Evolutionary conservation across 2,797 vertebrate genomes (phyloP).

Genomic region (Enteromius fasciolatus): DNA sequence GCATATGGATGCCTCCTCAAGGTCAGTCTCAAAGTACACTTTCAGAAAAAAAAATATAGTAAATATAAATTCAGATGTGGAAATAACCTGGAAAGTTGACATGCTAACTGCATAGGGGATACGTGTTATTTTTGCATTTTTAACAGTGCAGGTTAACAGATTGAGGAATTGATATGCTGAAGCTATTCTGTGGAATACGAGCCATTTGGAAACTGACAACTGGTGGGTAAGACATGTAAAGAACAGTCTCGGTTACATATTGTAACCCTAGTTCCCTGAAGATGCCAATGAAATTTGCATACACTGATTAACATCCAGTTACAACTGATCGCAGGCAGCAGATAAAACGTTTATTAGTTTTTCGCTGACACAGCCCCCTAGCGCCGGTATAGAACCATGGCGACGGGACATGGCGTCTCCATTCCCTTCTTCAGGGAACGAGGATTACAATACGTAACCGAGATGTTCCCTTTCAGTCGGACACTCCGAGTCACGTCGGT

Average conservation of each 20-base stretch:
- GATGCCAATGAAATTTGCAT: too few relatives aligned
- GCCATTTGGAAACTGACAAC: neutral
- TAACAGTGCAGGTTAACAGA: neutral
- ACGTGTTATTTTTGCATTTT: neutral
- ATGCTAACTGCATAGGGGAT: neutral
- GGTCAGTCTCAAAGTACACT: conserved; percentile 60
- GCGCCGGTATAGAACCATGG: too few relatives aligned
- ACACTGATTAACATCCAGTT: too few relatives aligned
- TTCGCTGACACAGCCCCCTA: too few relatives aligned
- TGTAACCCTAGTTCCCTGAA: too few relatives aligned
- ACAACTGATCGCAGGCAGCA: too few relatives aligned
- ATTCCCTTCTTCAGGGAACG: too few relatives aligned
- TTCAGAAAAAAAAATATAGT: conserved; percentile 43
- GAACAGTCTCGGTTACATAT: neutral
- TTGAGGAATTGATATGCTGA: neutral
- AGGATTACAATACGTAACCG: too few relatives aligned
- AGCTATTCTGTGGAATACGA: neutral
- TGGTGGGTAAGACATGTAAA: neutral
- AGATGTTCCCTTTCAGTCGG: too few relatives aligned
- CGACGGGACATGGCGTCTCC: too few relatives aligned
- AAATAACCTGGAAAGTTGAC: neutral
- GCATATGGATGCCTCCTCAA: conserved; percentile 70
- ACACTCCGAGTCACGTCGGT: too few relatives aligned
- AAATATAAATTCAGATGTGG: neutral
- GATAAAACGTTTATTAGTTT: too few relatives aligned